Percentiles rank a stretch among this genome's conserved stretches.
These are phyloP conservation scores for Heterotis niloticus DNA, from an alignment of 2,113 vertebrate species.

Conservation along the genomic window DNA sequence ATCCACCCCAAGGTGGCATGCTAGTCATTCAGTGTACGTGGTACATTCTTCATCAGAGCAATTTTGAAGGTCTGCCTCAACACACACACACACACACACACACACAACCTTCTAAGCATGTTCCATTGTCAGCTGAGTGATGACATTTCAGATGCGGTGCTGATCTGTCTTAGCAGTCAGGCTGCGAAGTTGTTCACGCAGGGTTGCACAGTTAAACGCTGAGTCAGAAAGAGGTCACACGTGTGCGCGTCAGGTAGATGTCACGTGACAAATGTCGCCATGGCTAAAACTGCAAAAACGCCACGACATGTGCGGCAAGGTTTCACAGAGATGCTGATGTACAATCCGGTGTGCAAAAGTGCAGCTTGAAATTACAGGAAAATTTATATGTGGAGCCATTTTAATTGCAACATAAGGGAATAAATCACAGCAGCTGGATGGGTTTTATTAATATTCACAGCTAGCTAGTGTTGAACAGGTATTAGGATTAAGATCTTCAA, in stretches of 20 bases:
- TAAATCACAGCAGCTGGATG: too few relatives aligned
- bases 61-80: too few relatives aligned
- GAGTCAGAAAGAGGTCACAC: constrained; percentile 57
- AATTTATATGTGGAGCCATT: too few relatives aligned
- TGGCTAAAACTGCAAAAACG: constrained; percentile 51
- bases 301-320: constrained; percentile 28
- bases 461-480: background rate
- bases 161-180: constrained; percentile 4
- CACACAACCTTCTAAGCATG: too few relatives aligned
- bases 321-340: too few relatives aligned
- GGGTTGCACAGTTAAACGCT: constrained; percentile 29
- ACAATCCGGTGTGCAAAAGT: too few relatives aligned
- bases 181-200: background rate
- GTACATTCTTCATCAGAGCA: background rate
- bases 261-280: constrained; percentile 56
- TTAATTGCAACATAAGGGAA: too few relatives aligned
- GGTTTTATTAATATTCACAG: constrained; percentile 11
- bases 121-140: too few relatives aligned
- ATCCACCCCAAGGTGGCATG: too few relatives aligned
- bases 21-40: too few relatives aligned
- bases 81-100: too few relatives aligned
- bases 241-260: constrained; percentile 37
- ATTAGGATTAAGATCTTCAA: background rate
- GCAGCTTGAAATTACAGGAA: too few relatives aligned
- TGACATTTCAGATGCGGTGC: background rate